These are phyloP conservation scores for Anoplopoma fimbria DNA, from an alignment of 2,113 vertebrate genomes.

Conservation along the genomic window DNA sequence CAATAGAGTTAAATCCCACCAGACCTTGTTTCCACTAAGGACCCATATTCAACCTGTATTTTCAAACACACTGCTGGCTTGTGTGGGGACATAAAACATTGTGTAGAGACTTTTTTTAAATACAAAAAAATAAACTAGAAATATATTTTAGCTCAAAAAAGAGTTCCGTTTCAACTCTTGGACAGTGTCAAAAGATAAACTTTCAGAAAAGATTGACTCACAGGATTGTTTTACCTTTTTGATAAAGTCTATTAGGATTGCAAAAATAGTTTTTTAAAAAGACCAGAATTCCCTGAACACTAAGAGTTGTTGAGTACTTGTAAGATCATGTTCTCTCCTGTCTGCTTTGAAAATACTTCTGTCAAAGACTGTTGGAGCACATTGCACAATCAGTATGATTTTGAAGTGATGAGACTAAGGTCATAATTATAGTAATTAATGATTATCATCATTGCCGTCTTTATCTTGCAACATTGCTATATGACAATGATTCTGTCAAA, in stretches of 20 bases:
- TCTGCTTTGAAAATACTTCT: conserved; percentile 23
- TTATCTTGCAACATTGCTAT: not conserved
- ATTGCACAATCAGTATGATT: conserved; percentile 16
- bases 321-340: too few relatives aligned
- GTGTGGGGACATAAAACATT: conserved; percentile 22
- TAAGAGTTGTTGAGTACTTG: too few relatives aligned
- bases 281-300: conserved; percentile 7
- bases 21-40: conserved; percentile 35
- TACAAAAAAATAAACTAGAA: not conserved
- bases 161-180: conserved; percentile 6
- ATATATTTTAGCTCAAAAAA: not conserved
- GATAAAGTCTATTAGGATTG: too few relatives aligned
- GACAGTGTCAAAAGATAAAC: conserved; percentile 23
- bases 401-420: conserved; percentile 19
- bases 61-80: conserved; percentile 10
- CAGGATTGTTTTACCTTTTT: too few relatives aligned
- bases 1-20: conserved; percentile 69
- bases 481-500: conserved; percentile 9
- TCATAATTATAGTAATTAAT: conserved; percentile 22
- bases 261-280: conserved; percentile 10
- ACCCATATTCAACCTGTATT: conserved; percentile 3
- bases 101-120: not conserved
- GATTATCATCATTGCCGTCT: conserved; percentile 12
- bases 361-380: conserved; percentile 3
- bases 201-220: conserved; percentile 32